Percentiles rank a stretch among this genome's conserved stretches.
Conservation (phyloP, 1,140 invertebrate species). For the Neoseiulus cucumeris region DNA sequence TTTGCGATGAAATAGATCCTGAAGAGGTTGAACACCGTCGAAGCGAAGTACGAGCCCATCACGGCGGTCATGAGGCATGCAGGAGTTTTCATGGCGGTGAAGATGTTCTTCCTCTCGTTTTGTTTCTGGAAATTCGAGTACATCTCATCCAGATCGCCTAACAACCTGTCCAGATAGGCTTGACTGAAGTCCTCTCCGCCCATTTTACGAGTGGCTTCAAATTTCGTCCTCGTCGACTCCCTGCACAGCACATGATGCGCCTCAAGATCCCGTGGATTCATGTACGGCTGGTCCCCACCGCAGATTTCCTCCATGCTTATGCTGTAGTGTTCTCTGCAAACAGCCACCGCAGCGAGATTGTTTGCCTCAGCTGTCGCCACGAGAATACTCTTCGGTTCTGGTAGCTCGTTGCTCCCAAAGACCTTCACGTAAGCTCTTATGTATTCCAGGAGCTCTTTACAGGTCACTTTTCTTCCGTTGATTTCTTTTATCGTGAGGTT, state of each 20-base stretch:
- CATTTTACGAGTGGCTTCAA: constrained; percentile 73
- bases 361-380: constrained; percentile 88
- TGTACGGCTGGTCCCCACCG: constrained; percentile 68
- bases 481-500: constrained; percentile 91
- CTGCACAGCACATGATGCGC: constrained; percentile 53
- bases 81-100: constrained; percentile 79
- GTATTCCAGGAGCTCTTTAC: constrained; percentile 80
- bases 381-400: constrained; percentile 24
- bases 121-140: constrained; percentile 64
- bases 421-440: constrained; percentile 44
- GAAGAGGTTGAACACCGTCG: constrained; percentile 64
- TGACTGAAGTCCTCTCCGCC: constrained; percentile 78
- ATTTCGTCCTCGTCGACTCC: constrained; percentile 47
- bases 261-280: constrained; percentile 58
- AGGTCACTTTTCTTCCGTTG: constrained; percentile 74
- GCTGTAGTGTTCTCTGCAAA: constrained; percentile 74
- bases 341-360: constrained; percentile 76
- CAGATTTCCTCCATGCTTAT: constrained; percentile 96
- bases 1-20: constrained; percentile 69
- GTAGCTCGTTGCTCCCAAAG: constrained; percentile 46
- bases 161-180: constrained; percentile 52
- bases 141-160: constrained; percentile 58
- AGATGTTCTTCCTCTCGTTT: constrained; percentile 94
- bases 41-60: constrained; percentile 60
- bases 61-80: constrained; percentile 76